These are phyloP conservation scores for Eilema depressum DNA, from an alignment of 2,888 invertebrate genomes.

Conservation along the genomic window DNA sequence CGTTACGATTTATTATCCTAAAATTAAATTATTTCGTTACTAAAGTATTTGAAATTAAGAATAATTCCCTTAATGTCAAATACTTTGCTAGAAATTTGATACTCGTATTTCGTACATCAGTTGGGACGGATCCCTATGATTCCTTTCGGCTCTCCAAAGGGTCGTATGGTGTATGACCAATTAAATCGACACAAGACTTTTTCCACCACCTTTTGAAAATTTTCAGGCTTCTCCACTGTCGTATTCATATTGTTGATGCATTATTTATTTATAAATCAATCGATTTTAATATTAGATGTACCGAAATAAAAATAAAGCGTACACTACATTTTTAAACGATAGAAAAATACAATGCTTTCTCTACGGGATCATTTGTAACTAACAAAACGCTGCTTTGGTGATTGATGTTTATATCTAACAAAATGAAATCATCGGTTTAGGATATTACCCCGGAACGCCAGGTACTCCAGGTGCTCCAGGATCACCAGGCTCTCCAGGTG, in stretches of 20 bases:
- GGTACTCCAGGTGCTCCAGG: constrained; percentile 55
- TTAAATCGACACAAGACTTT: too few species aligned
- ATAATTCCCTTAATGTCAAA: too few species aligned
- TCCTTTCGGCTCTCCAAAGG: too few species aligned
- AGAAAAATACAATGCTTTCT: constrained; percentile 8
- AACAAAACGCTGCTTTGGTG: constrained; percentile 28
- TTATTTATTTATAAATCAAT: constrained; percentile 22
- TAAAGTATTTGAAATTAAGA: too few species aligned
- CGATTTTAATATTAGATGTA: constrained; percentile 8
- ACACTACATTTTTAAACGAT: background rate
- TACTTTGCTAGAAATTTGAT: background rate
- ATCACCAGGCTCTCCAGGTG: constrained; percentile 39
- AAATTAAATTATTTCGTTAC: background rate
- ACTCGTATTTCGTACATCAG: too few species aligned
- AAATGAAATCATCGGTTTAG: constrained; percentile 27
- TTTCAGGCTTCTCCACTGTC: too few species aligned
- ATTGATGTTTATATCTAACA: constrained; percentile 36
- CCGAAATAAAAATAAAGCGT: constrained; percentile 26
- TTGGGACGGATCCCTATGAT: too few species aligned
- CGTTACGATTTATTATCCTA: background rate
- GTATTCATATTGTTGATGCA: background rate
- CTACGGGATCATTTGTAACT: background rate
- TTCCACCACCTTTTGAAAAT: too few species aligned
- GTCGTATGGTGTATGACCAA: too few species aligned
- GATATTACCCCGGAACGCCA: constrained; percentile 38